Evolutionary conservation across 2,113 vertebrate genomes (phyloP), one percentile per base, ranked within the genome.

Genomic region (Marmota flaviventris): DNA sequence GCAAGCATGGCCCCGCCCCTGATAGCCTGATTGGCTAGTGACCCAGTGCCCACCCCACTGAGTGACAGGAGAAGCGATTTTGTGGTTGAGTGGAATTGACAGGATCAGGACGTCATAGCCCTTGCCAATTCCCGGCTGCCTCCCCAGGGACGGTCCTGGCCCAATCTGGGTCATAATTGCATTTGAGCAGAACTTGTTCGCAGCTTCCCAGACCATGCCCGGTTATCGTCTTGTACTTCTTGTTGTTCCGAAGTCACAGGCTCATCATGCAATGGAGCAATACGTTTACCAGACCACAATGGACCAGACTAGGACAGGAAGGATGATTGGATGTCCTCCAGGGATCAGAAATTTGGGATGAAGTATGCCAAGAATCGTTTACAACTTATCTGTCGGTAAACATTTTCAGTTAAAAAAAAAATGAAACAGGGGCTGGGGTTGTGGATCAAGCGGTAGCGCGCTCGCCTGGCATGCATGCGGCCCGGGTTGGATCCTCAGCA

Each of bases 21-120:
- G 25, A n/a, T 9, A 2, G 13, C 24, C 78, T 81, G 81, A 84
- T 34, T 84, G 82, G 61, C 42, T 65, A 32, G 5, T 29, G 61
- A 17, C 1, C 58, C 27, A 65, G 61, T 16, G 9, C 61, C 58
- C 61, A 18, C 58, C 82, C 42, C 39, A 39, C 39, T 84, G 61
- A 84, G 82, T 84, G 82, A 45, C 82, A 8, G 61, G 34, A 25
- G 24, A 27, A 37, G 56, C 4, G n/a, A 16, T 2, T 2, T 34
- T 37, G 56, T 4, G 16, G 4, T 1, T 17, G 37, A 42, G 58
- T 42, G 37, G 39, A 84, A 58, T 37, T 39, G 1, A 16, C 18
- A 4, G 0, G 39, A 32, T 3, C 5, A 17, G 58, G 13, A 1
- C 2, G 8, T 9, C 37, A 18, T 4, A 20, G 25, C 25, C 4